Percentiles rank a stretch among this genome's conserved stretches.
Evolutionary conservation across 2,888 invertebrate species (phyloP).

Genomic region (Ichneumoninae sp.): DNA sequence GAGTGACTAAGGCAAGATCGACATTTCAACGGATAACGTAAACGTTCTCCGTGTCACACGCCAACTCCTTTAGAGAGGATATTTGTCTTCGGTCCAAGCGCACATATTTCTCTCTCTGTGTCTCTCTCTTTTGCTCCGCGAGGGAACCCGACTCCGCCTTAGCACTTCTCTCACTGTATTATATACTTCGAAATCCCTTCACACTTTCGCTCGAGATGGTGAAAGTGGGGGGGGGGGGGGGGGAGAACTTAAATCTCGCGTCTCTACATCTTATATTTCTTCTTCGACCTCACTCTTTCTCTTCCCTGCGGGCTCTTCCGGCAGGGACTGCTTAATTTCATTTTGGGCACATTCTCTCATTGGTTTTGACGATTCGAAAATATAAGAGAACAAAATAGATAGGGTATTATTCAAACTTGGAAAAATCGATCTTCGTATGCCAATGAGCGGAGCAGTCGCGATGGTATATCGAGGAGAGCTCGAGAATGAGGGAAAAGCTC

Average conservation of each 20-base stretch:
- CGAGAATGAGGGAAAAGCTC: constrained; percentile 11
- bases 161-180: constrained; percentile 14
- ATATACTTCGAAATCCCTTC: constrained; percentile 34
- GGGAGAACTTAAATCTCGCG: constrained; percentile 1
- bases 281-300: background rate
- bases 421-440: constrained; percentile 52
- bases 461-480: constrained; percentile 25
- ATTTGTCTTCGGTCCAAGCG: constrained; percentile 63
- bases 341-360: constrained; percentile 54
- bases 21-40: constrained; percentile 64
- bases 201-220: constrained; percentile 40
- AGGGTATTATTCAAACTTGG: constrained; percentile 48
- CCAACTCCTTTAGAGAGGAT: constrained; percentile 63
- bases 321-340: constrained; percentile 67
- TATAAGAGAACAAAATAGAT: constrained; percentile 37
- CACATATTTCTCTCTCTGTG: constrained; percentile 39
- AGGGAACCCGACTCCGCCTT: constrained; percentile 18
- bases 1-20: constrained; percentile 52
- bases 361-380: constrained; percentile 34
- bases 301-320: constrained; percentile 44
- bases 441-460: constrained; percentile 62
- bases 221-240: background rate
- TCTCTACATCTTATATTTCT: constrained; percentile 5
- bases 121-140: constrained; percentile 26
- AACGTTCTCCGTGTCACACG: constrained; percentile 65